Evolutionary conservation across 2,888 invertebrate species (phyloP), one percentile per base, ranked within the genome.

Genomic region (Stictocephala bisonia): DNA sequence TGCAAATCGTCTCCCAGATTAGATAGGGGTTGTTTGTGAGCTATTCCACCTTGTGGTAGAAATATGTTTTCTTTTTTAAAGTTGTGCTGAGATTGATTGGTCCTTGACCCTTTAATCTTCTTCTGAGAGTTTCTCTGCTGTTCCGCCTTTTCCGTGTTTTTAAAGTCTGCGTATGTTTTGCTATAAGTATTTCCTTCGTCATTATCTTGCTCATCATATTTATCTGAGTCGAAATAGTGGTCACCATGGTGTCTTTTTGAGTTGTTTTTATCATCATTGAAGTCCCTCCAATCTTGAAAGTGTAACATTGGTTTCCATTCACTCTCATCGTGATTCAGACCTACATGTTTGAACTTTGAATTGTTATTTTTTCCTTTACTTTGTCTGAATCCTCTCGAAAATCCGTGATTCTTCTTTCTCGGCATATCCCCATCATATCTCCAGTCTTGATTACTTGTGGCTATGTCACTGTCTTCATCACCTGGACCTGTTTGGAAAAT

Each of bases 271-370:
- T 40, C 6, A 18, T 60, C 40, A 3, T 20, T 31, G 1, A 60
- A 20, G 18, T 60, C 60, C n/a, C 40, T 60, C 60, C 60, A 60
- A 24, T 26, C 60, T 22, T 15, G 1, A 40, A 60, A 60, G 26
- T 40, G 24, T 18, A 22, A 11, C 40, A 60, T 7, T 20, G 60
- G 60, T 40, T 20, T 60, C 60, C 60, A 60, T 3, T 40, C 60
- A 2, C 26, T 26, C 9, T 60, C 26, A 7, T 60, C 22, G 22
- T 24, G 15, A 3, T 22, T 7, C 13, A 31, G 24, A n/a, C 9
- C 27, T n/a, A n/a, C 31, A 3, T 22, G 27, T 15, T 29, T 29
- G 18, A 2, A 18, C 9, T 7, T 22, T 9, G 18, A 4, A 18
- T 31, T 58, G 3, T 6, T 24, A 22, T 7, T 6, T 26, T 53